Percentiles rank a stretch among this genome's conserved stretches.
These are phyloP conservation scores for Ranitomeya imitator DNA, from an alignment of 2,113 vertebrate species.

Conservation along the genomic window DNA sequence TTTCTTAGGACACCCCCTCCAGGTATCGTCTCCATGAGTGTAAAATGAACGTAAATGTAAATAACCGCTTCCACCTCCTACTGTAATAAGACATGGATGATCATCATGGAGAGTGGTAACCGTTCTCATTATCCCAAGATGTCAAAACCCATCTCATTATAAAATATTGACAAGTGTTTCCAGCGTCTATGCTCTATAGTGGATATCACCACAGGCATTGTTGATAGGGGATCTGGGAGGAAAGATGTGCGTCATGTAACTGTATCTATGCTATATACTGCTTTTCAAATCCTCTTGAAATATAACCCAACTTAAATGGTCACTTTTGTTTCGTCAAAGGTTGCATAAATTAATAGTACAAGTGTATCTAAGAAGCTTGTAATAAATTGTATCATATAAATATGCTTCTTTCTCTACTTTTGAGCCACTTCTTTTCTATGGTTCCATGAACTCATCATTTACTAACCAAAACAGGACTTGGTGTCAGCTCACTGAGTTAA, in stretches of 20 bases:
- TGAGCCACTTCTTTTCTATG: too few relatives aligned
- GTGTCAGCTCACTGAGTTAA: too few relatives aligned
- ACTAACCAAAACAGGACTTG: too few relatives aligned
- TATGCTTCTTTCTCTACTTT: too few relatives aligned
- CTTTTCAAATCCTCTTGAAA: too few relatives aligned
- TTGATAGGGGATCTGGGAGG: neutral
- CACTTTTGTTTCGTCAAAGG: too few relatives aligned
- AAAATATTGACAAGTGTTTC: neutral
- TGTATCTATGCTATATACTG: neutral
- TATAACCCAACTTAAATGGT: too few relatives aligned
- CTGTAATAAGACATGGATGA: neutral
- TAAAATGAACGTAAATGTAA: slow-evolving; percentile 12
- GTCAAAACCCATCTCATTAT: neutral
- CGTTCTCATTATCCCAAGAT: slow-evolving; percentile 2
- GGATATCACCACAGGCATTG: neutral
- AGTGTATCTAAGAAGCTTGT: too few relatives aligned
- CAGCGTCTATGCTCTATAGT: neutral
- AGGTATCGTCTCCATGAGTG: slow-evolving; percentile 16
- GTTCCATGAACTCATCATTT: too few relatives aligned
- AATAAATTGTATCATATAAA: too few relatives aligned
- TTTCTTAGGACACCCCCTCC: slow-evolving; percentile 9
- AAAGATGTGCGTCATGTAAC: neutral
- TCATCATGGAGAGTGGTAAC: neutral
- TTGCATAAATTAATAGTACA: too few relatives aligned
- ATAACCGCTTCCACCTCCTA: neutral